Percentiles rank a stretch among this genome's conserved stretches.
Evolutionary conservation across 2,888 invertebrate genomes (phyloP).

Genomic region (Andrena trimmerana): DNA sequence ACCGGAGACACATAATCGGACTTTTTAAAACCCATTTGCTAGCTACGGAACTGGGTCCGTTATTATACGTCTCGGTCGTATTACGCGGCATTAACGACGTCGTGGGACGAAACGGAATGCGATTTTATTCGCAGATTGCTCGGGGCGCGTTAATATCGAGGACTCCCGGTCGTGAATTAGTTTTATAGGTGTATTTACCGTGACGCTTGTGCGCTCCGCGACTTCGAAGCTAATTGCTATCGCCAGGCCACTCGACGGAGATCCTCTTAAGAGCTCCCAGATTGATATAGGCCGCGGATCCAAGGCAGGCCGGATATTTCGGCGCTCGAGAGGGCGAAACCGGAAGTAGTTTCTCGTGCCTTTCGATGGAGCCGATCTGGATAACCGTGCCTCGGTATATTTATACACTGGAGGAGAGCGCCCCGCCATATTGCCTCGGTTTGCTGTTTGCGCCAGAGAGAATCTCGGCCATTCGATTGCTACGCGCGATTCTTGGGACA

Average conservation of each 20-base stretch:
- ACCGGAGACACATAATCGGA: slow-evolving; percentile 10
- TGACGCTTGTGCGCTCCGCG: slow-evolving; percentile 25
- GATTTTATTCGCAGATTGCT: slow-evolving; percentile 15
- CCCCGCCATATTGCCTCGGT: slow-evolving; percentile 3
- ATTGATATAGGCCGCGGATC: slow-evolving; percentile 61
- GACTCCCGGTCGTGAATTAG: slow-evolving; percentile 11
- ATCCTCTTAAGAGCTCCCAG: slow-evolving; percentile 64
- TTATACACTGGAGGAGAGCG: slow-evolving; percentile 27
- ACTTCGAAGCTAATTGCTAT: slow-evolving; percentile 65
- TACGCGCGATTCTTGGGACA: neutral
- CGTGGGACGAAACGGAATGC: slow-evolving; percentile 39
- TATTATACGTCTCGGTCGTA: slow-evolving; percentile 9
- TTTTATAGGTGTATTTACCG: slow-evolving; percentile 9
- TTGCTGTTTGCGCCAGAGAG: neutral
- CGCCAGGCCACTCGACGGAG: slow-evolving; percentile 59
- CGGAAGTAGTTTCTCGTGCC: slow-evolving; percentile 64
- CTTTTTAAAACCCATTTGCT: slow-evolving; percentile 28
- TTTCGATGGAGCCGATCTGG: slow-evolving; percentile 50
- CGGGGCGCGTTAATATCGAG: neutral
- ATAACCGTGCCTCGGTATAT: slow-evolving; percentile 22
- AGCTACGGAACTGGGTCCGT: neutral
- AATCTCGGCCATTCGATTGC: neutral
- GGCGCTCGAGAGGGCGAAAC: slow-evolving; percentile 62
- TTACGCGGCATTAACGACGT: slow-evolving; percentile 41
- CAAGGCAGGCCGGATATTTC: slow-evolving; percentile 67